These are phyloP conservation scores for Abscondita cerata DNA, from an alignment of 2,888 invertebrate genomes.

Conservation along the genomic window DNA sequence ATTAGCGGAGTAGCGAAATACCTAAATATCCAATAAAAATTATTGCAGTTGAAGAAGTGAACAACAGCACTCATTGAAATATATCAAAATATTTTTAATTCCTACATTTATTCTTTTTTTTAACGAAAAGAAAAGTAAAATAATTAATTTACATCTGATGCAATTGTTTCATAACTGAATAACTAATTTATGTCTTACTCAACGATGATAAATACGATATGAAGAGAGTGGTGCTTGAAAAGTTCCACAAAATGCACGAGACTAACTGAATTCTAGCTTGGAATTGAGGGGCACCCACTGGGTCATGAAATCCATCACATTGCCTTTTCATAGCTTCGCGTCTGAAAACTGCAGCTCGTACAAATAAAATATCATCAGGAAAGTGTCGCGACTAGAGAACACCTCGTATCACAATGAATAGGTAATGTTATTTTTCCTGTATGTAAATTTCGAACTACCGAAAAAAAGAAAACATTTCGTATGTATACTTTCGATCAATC, in stretches of 20 bases:
- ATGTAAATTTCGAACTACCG: constrained; percentile 43
- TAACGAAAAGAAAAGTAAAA: too few relatives aligned
- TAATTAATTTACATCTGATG: too few relatives aligned
- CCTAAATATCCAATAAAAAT: too few relatives aligned
- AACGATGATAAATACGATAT: constrained; percentile 23
- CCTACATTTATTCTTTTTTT: too few relatives aligned
- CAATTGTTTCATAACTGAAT: too few relatives aligned
- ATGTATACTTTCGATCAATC: constrained; percentile 37
- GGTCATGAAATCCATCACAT: constrained; percentile 58
- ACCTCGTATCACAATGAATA: constrained; percentile 50
- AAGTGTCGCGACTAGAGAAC: constrained; percentile 46
- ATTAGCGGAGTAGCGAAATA: too few relatives aligned
- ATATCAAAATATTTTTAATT: too few relatives aligned
- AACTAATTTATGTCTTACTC: constrained; percentile 13
- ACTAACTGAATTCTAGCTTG: constrained; percentile 55
- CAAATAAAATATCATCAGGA: constrained; percentile 52
- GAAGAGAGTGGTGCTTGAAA: constrained; percentile 18
- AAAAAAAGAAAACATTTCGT: constrained; percentile 17
- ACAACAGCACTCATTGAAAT: too few relatives aligned
- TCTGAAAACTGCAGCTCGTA: constrained; percentile 41
- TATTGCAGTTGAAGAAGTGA: too few relatives aligned
- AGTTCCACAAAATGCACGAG: constrained; percentile 29
- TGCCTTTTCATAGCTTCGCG: constrained; percentile 53
- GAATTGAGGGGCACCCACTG: constrained; percentile 57
- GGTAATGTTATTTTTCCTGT: constrained; percentile 47